These are phyloP conservation scores for Lophius piscatorius DNA, from an alignment of 2,113 vertebrate species.

Conservation along the genomic window DNA sequence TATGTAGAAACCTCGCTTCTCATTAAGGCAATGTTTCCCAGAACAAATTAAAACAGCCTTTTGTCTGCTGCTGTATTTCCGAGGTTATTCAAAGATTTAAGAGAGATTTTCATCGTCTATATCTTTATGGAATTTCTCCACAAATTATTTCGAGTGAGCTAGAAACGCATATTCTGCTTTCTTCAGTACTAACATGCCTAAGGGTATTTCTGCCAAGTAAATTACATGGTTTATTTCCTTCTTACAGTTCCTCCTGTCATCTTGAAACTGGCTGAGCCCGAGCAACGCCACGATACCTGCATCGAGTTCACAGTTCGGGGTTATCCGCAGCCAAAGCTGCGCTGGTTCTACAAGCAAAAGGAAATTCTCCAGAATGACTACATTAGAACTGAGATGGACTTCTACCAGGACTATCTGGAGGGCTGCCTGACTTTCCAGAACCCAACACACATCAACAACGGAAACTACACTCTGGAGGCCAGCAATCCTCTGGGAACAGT, in stretches of 20 bases:
- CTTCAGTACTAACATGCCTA: not conserved
- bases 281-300: constrained; percentile 91
- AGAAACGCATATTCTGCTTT: not conserved
- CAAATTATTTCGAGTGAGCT: not conserved
- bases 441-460: constrained; percentile 96
- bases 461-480: constrained; percentile 96
- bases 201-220: not conserved
- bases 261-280: constrained; percentile 89
- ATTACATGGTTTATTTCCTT: not conserved
- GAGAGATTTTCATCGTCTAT: constrained; percentile 32
- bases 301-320: constrained; percentile 94
- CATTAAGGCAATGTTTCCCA: constrained; percentile 35
- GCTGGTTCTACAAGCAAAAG: constrained; percentile 90
- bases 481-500: constrained; percentile 89
- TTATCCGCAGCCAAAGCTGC: constrained; percentile 90
- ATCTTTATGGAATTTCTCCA: constrained; percentile 27
- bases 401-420: constrained; percentile 90
- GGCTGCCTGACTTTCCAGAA: constrained; percentile 95
- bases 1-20: constrained; percentile 14
- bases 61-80: constrained; percentile 13
- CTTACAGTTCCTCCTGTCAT: constrained; percentile 91
- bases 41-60: constrained; percentile 29
- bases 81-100: constrained; percentile 10
- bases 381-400: constrained; percentile 88
- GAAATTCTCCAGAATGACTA: constrained; percentile 86